These are phyloP conservation scores for Meta bourneti DNA, from an alignment of 2,888 invertebrate genomes.

Conservation along the genomic window DNA sequence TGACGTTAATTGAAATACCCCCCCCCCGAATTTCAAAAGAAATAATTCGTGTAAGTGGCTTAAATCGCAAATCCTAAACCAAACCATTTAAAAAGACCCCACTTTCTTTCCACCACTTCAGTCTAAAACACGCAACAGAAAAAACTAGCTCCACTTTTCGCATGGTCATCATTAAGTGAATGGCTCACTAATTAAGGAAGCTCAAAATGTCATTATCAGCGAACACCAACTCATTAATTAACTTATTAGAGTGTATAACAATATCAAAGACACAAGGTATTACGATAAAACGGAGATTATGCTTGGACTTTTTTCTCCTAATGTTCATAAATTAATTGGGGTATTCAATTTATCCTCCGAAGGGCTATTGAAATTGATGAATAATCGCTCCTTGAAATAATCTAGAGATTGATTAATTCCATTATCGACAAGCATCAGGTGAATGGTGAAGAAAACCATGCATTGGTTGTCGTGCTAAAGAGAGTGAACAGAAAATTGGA, in stretches of 20 bases:
- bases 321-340: constrained; percentile 51
- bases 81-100: background rate
- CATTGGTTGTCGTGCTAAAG: background rate
- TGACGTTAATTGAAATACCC: too few relatives aligned
- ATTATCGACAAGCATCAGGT: constrained; percentile 1
- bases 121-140: background rate
- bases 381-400: constrained; percentile 15
- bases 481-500: background rate
- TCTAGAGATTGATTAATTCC: constrained; percentile 5
- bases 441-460: background rate
- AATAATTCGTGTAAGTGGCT: background rate
- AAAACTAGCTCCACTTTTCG: background rate
- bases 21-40: background rate
- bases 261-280: constrained; percentile 43
- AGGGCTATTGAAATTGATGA: constrained; percentile 30
- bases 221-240: constrained; percentile 49
- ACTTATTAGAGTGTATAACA: constrained; percentile 63
- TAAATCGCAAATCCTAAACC: background rate
- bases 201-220: constrained; percentile 54
- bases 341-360: constrained; percentile 44
- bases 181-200: constrained; percentile 58
- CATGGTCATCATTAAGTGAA: constrained; percentile 52
- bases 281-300: constrained; percentile 49
- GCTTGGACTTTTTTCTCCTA: constrained; percentile 10
- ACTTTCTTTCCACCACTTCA: background rate